These are phyloP conservation scores for Echiichthys vipera DNA, from an alignment of 2,797 vertebrate species.

Conservation along the genomic window DNA sequence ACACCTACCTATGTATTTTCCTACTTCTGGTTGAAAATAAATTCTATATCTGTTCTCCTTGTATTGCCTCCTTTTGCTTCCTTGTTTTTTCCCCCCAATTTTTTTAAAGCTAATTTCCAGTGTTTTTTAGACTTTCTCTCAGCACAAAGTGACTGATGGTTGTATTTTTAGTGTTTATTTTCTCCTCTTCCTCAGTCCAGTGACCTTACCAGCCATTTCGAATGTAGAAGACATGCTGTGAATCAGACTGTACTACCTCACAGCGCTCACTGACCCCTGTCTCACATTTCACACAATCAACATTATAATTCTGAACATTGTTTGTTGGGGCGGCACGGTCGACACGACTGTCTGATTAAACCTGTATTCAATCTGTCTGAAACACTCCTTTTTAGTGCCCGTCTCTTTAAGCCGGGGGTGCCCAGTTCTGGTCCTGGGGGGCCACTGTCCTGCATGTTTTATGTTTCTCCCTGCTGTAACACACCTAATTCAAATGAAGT, in stretches of 20 bases:
- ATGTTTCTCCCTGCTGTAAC: too few species aligned
- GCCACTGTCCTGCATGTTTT: too few species aligned
- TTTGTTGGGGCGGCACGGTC: neutral
- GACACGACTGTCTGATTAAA: too few species aligned
- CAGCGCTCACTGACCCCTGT: neutral
- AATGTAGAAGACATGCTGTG: neutral
- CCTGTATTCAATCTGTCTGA: too few species aligned
- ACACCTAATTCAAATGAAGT: too few species aligned
- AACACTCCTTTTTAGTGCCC: too few species aligned
- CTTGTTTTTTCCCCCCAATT: neutral
- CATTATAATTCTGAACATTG: neutral
- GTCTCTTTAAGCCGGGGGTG: too few species aligned
- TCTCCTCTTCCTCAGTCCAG: neutral
- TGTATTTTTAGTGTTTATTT: neutral
- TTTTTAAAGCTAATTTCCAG: neutral
- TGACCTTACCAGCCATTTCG: neutral
- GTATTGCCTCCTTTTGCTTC: conserved; percentile 44
- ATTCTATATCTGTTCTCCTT: conserved; percentile 75
- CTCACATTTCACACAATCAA: neutral
- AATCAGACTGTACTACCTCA: neutral
- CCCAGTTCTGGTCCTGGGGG: too few species aligned
- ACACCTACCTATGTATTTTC: conserved; percentile 97
- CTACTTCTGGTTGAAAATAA: conserved; percentile 99
- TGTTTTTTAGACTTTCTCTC: neutral
- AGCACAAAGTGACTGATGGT: too few species aligned